Percentiles rank a stretch among this genome's conserved stretches.
These are phyloP conservation scores for Oligia latruncula DNA, from an alignment of 2,888 invertebrate species.

Conservation along the genomic window DNA sequence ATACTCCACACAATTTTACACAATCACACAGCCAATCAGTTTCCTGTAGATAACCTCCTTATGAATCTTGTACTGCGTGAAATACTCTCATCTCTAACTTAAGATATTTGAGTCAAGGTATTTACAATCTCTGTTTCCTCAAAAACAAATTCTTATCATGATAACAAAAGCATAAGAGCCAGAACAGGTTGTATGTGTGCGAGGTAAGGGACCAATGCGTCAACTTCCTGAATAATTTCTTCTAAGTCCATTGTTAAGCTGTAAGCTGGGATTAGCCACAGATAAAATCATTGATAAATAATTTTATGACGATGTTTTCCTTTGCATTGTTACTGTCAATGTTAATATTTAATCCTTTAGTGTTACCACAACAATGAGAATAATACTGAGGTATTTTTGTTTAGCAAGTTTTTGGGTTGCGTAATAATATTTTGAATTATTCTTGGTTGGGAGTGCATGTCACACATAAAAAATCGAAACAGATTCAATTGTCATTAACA, in stretches of 20 bases:
- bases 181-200: conserved; percentile 74
- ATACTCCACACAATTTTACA: conserved; percentile 21
- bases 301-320: conserved; percentile 66
- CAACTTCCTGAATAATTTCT: conserved; percentile 83
- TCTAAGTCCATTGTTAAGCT: conserved; percentile 69
- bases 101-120: not conserved
- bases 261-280: conserved; percentile 76
- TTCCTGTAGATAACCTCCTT: conserved; percentile 4
- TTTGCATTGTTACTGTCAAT: conserved; percentile 56
- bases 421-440: conserved; percentile 16
- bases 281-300: conserved; percentile 76
- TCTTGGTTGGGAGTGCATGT: not conserved
- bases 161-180: conserved; percentile 74
- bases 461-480: not conserved
- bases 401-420: conserved; percentile 41
- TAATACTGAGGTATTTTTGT: conserved; percentile 17
- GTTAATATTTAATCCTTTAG: conserved; percentile 58
- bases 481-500: not conserved
- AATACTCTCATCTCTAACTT: not conserved
- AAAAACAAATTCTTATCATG: conserved; percentile 69
- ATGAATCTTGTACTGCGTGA: not conserved
- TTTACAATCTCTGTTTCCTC: conserved; percentile 28
- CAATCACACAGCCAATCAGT: conserved; percentile 27
- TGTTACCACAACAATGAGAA: conserved; percentile 42
- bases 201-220: conserved; percentile 79